Conservation (phyloP, 2,113 vertebrate species). For the Crotalus horridus region DNA sequence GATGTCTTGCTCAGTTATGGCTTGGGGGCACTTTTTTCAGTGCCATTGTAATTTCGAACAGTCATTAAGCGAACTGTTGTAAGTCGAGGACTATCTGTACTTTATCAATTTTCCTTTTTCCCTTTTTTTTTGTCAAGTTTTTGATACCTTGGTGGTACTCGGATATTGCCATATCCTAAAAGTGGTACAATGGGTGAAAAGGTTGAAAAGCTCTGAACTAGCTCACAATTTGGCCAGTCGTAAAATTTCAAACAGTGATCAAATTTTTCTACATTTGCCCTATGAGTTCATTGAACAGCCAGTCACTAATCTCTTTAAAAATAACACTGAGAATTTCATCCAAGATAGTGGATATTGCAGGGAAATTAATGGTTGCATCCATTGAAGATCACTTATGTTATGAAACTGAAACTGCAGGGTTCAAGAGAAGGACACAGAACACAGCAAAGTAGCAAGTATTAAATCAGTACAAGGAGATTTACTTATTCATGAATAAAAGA, state of each 20-base stretch:
- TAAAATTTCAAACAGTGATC: slow-evolving; percentile 53
- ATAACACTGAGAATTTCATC: neutral
- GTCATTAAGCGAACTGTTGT: too few species aligned
- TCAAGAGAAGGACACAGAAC: slow-evolving; percentile 32
- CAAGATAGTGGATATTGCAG: neutral
- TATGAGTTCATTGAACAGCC: slow-evolving; percentile 52
- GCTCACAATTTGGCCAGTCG: slow-evolving; percentile 57
- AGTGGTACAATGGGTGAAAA: too few species aligned
- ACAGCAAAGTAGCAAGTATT: slow-evolving; percentile 20
- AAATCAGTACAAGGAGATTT: slow-evolving; percentile 27
- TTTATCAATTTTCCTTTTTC: too few species aligned
- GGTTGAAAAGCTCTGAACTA: slow-evolving; percentile 41
- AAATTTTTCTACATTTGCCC: slow-evolving; percentile 52
- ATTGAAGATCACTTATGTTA: neutral
- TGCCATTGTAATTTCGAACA: too few species aligned
- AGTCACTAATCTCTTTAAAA: slow-evolving; percentile 38
- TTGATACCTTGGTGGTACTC: too few species aligned
- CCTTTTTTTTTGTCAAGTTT: too few species aligned
- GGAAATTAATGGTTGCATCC: neutral
- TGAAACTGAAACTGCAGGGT: slow-evolving; percentile 7
- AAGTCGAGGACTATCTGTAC: too few species aligned
- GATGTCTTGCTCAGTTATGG: too few species aligned
- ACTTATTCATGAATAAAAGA: slow-evolving; percentile 3
- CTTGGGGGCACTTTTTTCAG: too few species aligned
- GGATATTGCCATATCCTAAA: too few species aligned